These are phyloP conservation scores for Pogonocherus hispidulus DNA, from an alignment of 2,888 invertebrate genomes.

Conservation along the genomic window DNA sequence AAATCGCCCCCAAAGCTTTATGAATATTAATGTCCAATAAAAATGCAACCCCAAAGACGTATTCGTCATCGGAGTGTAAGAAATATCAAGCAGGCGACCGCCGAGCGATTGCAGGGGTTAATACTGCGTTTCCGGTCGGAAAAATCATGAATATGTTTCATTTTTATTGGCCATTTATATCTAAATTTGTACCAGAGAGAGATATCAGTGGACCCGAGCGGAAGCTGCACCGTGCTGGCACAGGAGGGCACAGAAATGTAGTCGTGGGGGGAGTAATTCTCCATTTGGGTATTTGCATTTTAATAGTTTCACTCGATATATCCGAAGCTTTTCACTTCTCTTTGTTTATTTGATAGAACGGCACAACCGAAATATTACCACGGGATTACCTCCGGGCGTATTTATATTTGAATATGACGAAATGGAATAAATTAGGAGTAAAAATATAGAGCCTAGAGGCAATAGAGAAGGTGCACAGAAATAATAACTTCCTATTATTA, in stretches of 20 bases:
- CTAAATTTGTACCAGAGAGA: conserved; percentile 64
- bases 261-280: conserved; percentile 58
- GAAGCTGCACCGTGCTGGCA: conserved; percentile 49
- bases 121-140: conserved; percentile 66
- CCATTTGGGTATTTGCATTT: conserved; percentile 68
- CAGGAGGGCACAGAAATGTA: conserved; percentile 58
- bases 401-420: conserved; percentile 25
- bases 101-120: conserved; percentile 61
- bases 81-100: conserved; percentile 60
- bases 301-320: conserved; percentile 67
- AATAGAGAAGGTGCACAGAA: not conserved
- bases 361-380: conserved; percentile 47
- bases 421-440: conserved; percentile 31
- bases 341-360: conserved; percentile 59
- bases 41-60: conserved; percentile 55
- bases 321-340: conserved; percentile 63
- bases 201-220: conserved; percentile 54
- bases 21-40: conserved; percentile 59
- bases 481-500: not conserved
- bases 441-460: conserved; percentile 9
- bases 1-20: conserved; percentile 51
- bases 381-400: conserved; percentile 45
- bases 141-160: conserved; percentile 70
- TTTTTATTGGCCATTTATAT: conserved; percentile 70
- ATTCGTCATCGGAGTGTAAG: conserved; percentile 61